Percentiles rank a stretch among this genome's conserved stretches.
Conservation (phyloP, 2,888 invertebrate genomes). For the Acanthosepion lycidas region DNA sequence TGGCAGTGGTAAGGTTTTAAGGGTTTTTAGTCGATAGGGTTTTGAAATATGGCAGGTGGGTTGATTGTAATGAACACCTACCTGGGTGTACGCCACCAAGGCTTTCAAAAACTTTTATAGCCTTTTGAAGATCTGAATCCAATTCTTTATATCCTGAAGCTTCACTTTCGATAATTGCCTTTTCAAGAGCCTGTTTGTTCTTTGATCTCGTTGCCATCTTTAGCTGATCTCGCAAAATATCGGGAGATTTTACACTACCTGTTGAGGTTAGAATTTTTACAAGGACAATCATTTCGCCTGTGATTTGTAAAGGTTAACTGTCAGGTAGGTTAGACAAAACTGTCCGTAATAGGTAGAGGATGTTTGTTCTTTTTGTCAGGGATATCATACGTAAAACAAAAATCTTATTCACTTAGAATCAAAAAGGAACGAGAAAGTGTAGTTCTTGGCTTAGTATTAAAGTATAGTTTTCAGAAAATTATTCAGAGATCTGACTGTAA, state of each 20-base stretch:
- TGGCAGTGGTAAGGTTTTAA: not conserved
- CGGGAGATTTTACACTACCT: not conserved
- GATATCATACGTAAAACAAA: too few species aligned
- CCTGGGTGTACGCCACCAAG: not conserved
- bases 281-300: not conserved
- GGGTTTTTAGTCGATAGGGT: not conserved
- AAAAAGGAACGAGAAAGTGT: too few species aligned
- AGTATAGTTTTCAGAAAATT: too few species aligned
- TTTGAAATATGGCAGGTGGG: not conserved
- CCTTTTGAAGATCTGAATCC: not conserved
- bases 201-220: conserved; percentile 13
- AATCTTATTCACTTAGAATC: too few species aligned
- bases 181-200: conserved; percentile 34
- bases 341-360: not conserved
- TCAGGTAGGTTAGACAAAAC: not conserved
- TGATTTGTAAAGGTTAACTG: not conserved
- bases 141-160: not conserved
- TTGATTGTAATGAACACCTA: not conserved
- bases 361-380: too few species aligned
- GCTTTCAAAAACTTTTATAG: not conserved
- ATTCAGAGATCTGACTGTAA: too few species aligned
- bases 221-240: conserved; percentile 16
- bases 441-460: too few species aligned
- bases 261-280: conserved; percentile 18
- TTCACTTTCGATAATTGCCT: not conserved